Conservation (phyloP, 2,888 invertebrate genomes). For the Acleris holmiana region DNA sequence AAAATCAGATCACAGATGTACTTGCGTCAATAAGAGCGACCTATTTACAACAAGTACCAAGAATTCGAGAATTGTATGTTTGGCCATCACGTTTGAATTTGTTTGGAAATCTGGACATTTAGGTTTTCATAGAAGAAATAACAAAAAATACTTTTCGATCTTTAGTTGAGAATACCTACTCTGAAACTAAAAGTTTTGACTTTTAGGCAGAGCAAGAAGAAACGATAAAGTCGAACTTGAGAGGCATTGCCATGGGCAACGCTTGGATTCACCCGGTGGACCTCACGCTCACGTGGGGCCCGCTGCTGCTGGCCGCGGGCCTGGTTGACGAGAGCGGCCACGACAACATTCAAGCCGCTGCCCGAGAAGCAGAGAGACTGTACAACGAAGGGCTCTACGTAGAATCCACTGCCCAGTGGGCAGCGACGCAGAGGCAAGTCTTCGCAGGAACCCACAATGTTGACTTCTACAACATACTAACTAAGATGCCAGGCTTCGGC, state of each 20-base stretch:
- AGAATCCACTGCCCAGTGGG: conserved; percentile 87
- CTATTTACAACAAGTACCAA: too few relatives aligned
- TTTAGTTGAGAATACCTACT: too few relatives aligned
- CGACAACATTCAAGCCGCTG: conserved; percentile 82
- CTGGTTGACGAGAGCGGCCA: conserved; percentile 88
- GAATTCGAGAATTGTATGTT: too few relatives aligned
- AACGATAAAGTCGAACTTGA: conserved; percentile 87
- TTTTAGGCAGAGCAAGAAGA: conserved; percentile 85
- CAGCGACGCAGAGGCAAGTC: conserved; percentile 86
- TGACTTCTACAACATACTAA: conserved; percentile 93
- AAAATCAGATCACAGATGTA: too few relatives aligned
- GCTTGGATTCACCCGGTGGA: conserved; percentile 96
- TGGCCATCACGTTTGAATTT: too few relatives aligned
- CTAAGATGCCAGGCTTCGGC: conserved; percentile 61
- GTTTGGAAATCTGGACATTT: too few relatives aligned
- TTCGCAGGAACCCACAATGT: conserved; percentile 85
- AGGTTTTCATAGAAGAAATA: too few relatives aligned
- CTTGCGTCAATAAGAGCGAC: too few relatives aligned
- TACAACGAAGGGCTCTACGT: conserved; percentile 84
- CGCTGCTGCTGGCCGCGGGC: conserved; percentile 89
- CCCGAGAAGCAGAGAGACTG: conserved; percentile 81
- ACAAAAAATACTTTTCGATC: too few relatives aligned
- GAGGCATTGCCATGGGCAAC: conserved; percentile 93
- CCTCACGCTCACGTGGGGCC: conserved; percentile 93
- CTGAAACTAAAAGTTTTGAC: background rate